phyloP scores from a whole-genome alignment of 92 coral and sea anemone species.

The Scolanthus callimorphus region DNA sequence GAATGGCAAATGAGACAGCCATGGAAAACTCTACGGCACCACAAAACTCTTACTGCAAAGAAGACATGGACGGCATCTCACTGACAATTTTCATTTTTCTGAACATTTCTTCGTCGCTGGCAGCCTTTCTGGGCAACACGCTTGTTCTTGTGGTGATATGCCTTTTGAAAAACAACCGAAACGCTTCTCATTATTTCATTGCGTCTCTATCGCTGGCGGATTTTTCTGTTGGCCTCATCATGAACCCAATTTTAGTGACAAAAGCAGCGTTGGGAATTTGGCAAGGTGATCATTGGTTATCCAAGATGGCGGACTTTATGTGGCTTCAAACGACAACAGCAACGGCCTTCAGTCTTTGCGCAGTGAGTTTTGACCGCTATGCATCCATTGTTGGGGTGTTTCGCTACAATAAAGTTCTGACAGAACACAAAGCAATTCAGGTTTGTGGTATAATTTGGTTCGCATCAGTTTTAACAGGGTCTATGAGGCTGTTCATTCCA shows the following conservation, averaged over 20 bases:
- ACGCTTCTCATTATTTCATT: conserved; percentile 46
- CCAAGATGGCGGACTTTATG: conserved; percentile 44
- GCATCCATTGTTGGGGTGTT: conserved; percentile 55
- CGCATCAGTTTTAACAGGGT: conserved; percentile 47
- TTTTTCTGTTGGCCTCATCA: conserved; percentile 39
- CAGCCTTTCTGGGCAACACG: conserved; percentile 28
- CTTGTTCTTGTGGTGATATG: conserved; percentile 37
- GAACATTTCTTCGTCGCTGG: conserved; percentile 12
- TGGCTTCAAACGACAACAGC: conserved; percentile 75
- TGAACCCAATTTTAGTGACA: conserved; percentile 54
- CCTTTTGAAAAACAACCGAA: conserved; percentile 18
- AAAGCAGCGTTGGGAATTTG: conserved; percentile 37
- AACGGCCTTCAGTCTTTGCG: conserved; percentile 64
- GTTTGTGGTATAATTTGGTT: conserved; percentile 44
- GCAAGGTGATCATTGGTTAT: conserved; percentile 71
- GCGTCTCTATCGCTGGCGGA: conserved; percentile 54
- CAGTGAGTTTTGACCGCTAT: conserved; percentile 71
- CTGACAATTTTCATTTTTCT: conserved; percentile 1
- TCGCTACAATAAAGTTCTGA: conserved; percentile 35
- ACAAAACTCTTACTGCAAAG: neutral
- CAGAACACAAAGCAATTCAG: conserved; percentile 20
- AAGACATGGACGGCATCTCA: neutral
- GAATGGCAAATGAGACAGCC: no score
- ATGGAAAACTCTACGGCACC: conserved; percentile 7
- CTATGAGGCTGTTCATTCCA: conserved; percentile 36